Evolutionary conservation across 2,888 invertebrate species (phyloP).

Genomic region (Chrysolina haemoptera): DNA sequence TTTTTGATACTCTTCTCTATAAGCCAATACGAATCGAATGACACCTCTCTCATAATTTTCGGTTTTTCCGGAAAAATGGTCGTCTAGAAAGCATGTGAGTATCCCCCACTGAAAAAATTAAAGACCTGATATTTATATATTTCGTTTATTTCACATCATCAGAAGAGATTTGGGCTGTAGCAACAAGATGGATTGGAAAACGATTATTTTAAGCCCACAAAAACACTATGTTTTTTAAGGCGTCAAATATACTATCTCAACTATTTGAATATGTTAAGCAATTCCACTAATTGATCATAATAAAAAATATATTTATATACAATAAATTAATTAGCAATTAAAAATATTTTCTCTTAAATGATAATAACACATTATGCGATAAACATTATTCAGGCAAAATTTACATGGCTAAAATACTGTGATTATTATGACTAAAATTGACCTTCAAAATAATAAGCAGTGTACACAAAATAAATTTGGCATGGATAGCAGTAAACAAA

Average conservation of each 20-base stretch:
- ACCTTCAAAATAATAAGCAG: neutral
- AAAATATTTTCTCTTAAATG: neutral
- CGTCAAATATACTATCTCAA: neutral
- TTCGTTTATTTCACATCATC: neutral
- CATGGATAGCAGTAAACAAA: slow-evolving; percentile 1
- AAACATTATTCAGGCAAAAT: slow-evolving; percentile 20
- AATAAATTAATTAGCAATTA: slow-evolving; percentile 18
- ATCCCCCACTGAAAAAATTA: neutral
- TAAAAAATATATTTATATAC: slow-evolving; percentile 15
- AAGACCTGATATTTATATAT: neutral
- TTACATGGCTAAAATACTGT: slow-evolving; percentile 23
- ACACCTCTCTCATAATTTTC: too few relatives aligned
- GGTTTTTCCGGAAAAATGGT: too few relatives aligned
- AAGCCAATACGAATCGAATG: too few relatives aligned
- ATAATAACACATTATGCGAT: slow-evolving; percentile 17
- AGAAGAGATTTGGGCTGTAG: neutral
- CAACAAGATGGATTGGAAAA: neutral
- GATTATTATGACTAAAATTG: neutral
- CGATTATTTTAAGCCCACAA: neutral
- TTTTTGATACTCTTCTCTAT: too few relatives aligned
- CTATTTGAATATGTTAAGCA: too few relatives aligned
- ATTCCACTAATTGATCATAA: neutral
- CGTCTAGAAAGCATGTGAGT: neutral
- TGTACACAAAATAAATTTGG: neutral
- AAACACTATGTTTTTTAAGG: neutral